Evolutionary conservation across 2,797 vertebrate genomes (phyloP), one percentile per base, ranked within the genome.

Genomic region (Toxotes lorentzi): DNA sequence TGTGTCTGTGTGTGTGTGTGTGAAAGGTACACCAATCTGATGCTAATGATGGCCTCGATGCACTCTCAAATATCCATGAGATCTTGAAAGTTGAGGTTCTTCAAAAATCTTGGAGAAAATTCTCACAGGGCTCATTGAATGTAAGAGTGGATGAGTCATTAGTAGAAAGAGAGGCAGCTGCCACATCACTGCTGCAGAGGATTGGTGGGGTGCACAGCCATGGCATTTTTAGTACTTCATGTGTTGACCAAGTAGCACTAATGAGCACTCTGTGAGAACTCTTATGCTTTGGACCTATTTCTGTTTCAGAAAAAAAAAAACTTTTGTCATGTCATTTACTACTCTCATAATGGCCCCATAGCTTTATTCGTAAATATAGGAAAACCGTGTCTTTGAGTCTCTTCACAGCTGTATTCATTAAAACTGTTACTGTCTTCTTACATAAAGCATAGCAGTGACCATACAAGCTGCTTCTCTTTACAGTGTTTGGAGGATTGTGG

Each of bases 181-280:
- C 86, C 77, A 87, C 83, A 86, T 92, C 79, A 60, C 78, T 73
- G 78, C 68, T 74, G 78, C 70, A 30, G 72, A 79, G 75, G 65
- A 75, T 70, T 73, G 88, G 81, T 73, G 59, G 73, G 81, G 76
- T 69, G 78, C 66, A 64, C 53, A 60, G 79, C 79, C 62, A 40
- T 70, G 63, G 81, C 66, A 88, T 81, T 84, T 86, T 86, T 84
- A 88, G 92, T 89, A 87, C 88, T 84, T 86, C 53, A 48, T 81
- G 82, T 88, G 85, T 90, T 91, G 92, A 90, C 87, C 85, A 78
- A 85, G 86, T 80, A 72, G 78, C 86, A 75, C 88, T 93, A 92
- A 93, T 89, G 89, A 93, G 90, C 84, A n/a, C 87, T 84, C 43
- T 59, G 51, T 59, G 78, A 88, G 84, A 79, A 81, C 86, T 79